Percentiles rank a stretch among this genome's conserved stretches.
Evolutionary conservation across 1,140 invertebrate genomes (phyloP).

Genomic region (Pseudachorutes palmiensis): DNA sequence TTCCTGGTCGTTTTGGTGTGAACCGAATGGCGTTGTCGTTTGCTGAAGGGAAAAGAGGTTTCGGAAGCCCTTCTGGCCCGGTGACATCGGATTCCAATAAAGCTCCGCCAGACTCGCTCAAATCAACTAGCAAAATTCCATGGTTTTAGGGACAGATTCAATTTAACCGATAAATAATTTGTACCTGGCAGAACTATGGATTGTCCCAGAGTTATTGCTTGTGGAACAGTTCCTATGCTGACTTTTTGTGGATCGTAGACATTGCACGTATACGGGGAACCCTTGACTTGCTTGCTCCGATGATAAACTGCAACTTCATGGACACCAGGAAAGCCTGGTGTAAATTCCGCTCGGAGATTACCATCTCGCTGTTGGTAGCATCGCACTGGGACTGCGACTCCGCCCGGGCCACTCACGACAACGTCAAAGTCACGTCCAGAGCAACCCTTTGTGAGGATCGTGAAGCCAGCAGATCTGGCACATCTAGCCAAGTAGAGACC

Average conservation of each 20-base stretch:
- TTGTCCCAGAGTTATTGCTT: conserved; percentile 68
- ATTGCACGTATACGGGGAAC: conserved; percentile 92
- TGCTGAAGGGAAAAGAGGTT: conserved; percentile 28
- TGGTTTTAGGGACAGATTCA: conserved; percentile 19
- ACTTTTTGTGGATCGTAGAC: conserved; percentile 72
- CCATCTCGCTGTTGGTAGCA: conserved; percentile 94
- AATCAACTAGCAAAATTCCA: conserved; percentile 61
- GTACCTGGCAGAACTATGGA: conserved; percentile 72
- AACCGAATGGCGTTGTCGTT: conserved; percentile 60
- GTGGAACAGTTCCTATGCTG: conserved; percentile 29
- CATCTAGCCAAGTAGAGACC: conserved; percentile 32
- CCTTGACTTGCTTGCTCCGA: conserved; percentile 78
- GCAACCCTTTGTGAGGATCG: conserved; percentile 47
- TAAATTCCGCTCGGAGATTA: conserved; percentile 83
- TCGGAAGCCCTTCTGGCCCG: conserved; percentile 75
- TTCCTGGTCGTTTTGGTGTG: conserved; percentile 74
- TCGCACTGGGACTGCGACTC: conserved; percentile 80
- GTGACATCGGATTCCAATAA: conserved; percentile 81
- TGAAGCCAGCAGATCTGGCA: conserved; percentile 33
- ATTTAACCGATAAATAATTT: neutral
- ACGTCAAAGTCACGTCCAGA: conserved; percentile 84
- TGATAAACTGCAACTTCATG: conserved; percentile 83
- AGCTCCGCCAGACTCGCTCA: conserved; percentile 76
- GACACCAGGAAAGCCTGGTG: conserved; percentile 58
- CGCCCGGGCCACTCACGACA: conserved; percentile 74